Base-by-base conservation (phyloP, 1,140 invertebrate species). In the Drosophila oshimai region DNA sequence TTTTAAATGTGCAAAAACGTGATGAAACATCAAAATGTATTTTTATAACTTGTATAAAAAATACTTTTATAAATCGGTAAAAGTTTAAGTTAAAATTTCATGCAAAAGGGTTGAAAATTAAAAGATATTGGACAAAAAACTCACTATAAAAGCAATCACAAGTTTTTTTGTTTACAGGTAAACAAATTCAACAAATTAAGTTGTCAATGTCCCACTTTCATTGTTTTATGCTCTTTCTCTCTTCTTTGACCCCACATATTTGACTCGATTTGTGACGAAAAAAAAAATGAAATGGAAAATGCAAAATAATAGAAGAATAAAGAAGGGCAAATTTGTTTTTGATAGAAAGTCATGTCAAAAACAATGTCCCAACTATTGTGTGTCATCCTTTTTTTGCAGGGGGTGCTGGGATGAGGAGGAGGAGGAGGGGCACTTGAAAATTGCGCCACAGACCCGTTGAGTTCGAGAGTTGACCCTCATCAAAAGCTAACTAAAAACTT, bases 401-500 rank as follows among this genome's bases (percentile, higher is more conserved):
- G 34, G 29, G n/a, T 37, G 54, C 42, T 18, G 46, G 1, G 37
- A 3, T 3, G 24, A 12, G 4, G 1, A 26, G 22, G 18, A 10
- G 24, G 45, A 6, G 41, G 24, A 15, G 58, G 61, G 47, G 37
- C 68, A 87, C 81, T 87, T 87, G 81, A 87, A 81, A 81, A 88
- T 78, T 87, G 75, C 71, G 55, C 71, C 61, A 70, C 72, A 73
- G 57, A 65, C 28, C 61, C 64, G 73, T 64, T 88, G 69, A 88
- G 77, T 87, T 74, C 80, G 47, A 81, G 47, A 81, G 83, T 87
- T 88, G 81, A 87, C 81, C 81, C 81, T 87, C 83, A 87, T 87
- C 81, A 87, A 87, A 87, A 87, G 81, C 81, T 88, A 87, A 87
- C 81, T 87, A 87, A 87, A 80, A 87, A 87, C 62, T 87, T 87